Evolutionary conservation across 2,888 invertebrate species (phyloP), one percentile per base, ranked within the genome.

Genomic region (Selenia dentaria): DNA sequence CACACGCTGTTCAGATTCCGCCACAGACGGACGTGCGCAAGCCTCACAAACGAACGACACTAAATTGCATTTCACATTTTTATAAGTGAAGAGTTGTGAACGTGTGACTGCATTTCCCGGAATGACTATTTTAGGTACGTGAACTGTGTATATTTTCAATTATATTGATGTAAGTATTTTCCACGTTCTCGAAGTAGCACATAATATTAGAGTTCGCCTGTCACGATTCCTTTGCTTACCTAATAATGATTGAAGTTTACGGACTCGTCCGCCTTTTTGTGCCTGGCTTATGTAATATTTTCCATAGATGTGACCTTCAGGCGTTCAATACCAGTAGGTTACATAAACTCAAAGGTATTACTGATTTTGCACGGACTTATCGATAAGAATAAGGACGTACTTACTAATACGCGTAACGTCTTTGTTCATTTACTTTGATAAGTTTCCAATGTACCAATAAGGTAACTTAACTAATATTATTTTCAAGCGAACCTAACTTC

Each of bases 91-190:
- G 28, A 52, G 44, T 62, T 59, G 69, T 62, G 16, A 16, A 16
- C 16, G 16, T 4, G 16, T 16, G 62, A 59, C 57, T 50, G 57
- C 31, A 33, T 49, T 51, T 45, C 45, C 50, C 31, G 35, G 55
- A 57, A 88, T 88, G 88, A 88, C 88, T 47, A 77, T 88, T 57
- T 75, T 78, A 63, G 88, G 88, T 88, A 79, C 69, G 79, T 58
- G 32, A 33, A 13, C 22, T 5, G n/a, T 20, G 11, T 28, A 42
- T 4, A 1, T 25, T 10, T 29, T 28, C 5, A 11, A n/a, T n/a
- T 26, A 26, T 32, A 10, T 18, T 38, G 2, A 11, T 27, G 11
- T 28, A 11, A 22, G 12, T 36, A 26, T 43, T 27, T 25, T n/a
- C n/a, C n/a, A n/a, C n/a, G n/a, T n/a, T n/a, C n/a, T n/a, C n/a